phyloP scores from a whole-genome alignment of 1,140 invertebrate species.

The Drosophila nannoptera region DNA sequence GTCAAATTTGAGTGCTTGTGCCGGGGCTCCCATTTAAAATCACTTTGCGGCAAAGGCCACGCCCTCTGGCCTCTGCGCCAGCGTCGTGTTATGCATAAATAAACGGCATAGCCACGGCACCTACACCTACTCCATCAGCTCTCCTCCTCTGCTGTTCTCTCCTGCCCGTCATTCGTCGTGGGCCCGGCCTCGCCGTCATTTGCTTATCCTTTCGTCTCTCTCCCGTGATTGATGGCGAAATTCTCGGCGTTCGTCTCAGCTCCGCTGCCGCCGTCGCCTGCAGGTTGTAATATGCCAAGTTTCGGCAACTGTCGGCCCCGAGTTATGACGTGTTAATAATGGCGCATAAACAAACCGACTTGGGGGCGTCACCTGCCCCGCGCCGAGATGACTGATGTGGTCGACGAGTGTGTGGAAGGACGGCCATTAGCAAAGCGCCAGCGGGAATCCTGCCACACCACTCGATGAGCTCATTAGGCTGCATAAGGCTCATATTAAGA shows the following conservation, averaged over 20 bases:
- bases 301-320: conserved; percentile 36
- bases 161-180: neutral
- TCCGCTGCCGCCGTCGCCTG: neutral
- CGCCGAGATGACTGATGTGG: conserved; percentile 29
- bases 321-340: conserved; percentile 66
- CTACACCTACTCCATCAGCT: neutral
- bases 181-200: conserved; percentile 26
- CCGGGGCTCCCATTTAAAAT: conserved; percentile 48
- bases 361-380: conserved; percentile 41
- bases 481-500: neutral
- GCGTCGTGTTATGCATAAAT: conserved; percentile 59
- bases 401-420: conserved; percentile 10
- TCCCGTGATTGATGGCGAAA: conserved; percentile 52
- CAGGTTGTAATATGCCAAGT: conserved; percentile 23
- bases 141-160: neutral
- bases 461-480: conserved; percentile 26
- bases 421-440: conserved; percentile 34
- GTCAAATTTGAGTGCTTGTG: conserved; percentile 48
- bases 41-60: conserved; percentile 40
- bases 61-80: neutral
- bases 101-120: conserved; percentile 29
- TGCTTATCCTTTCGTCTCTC: conserved; percentile 42
- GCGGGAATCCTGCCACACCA: conserved; percentile 23
- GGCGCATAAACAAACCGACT: conserved; percentile 52
- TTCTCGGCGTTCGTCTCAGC: conserved; percentile 19